Evolutionary conservation across 2,113 vertebrate genomes (phyloP).

Genomic region (Proteles cristata): DNA sequence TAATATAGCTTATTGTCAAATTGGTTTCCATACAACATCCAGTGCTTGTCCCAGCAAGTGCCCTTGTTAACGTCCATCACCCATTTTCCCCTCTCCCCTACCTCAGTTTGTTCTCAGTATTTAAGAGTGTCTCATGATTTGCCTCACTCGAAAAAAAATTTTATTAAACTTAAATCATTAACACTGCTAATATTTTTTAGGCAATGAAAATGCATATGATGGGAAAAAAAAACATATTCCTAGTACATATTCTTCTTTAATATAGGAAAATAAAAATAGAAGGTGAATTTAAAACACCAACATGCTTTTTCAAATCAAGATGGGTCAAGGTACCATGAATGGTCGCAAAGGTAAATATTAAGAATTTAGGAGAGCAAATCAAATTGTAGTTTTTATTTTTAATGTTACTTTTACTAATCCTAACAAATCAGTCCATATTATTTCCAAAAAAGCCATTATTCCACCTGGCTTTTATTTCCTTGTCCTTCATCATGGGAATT

Average conservation of each 20-base stretch:
- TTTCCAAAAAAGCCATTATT: conserved; percentile 32
- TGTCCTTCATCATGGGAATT: background rate
- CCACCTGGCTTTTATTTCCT: conserved; percentile 32
- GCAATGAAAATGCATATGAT: background rate
- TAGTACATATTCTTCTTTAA: background rate
- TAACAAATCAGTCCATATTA: background rate
- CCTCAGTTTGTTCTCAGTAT: too few relatives aligned
- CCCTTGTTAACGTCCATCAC: too few relatives aligned
- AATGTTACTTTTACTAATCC: conserved; percentile 42
- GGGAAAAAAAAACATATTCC: background rate
- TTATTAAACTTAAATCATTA: conserved; percentile 28
- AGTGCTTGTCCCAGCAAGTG: too few relatives aligned
- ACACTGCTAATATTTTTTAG: background rate
- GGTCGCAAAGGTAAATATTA: background rate
- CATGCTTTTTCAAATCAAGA: conserved; percentile 17
- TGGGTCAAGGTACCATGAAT: background rate
- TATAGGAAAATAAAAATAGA: background rate
- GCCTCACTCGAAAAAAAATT: background rate
- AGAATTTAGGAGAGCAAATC: background rate
- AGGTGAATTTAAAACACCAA: conserved; percentile 27
- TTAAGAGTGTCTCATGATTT: too few relatives aligned
- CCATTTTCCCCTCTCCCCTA: too few relatives aligned
- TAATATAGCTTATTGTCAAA: too few relatives aligned
- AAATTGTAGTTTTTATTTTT: conserved; percentile 52
- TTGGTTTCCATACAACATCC: too few relatives aligned